phyloP scores from a whole-genome alignment of 1,140 invertebrate species.

The Linepithema humile region DNA sequence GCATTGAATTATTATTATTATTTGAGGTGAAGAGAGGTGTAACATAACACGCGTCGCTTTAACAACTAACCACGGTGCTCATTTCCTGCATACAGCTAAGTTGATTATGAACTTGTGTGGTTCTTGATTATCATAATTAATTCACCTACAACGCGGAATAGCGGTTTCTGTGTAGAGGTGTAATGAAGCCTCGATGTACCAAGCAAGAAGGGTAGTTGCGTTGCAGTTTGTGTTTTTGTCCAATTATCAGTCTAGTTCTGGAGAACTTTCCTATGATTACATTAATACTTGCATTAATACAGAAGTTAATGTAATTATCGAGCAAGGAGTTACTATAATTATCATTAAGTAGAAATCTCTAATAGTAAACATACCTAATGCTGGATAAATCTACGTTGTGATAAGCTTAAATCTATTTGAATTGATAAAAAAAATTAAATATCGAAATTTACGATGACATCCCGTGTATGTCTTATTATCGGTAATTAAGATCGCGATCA shows the following conservation, averaged over 20 bases:
- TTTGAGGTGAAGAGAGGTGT: conserved; percentile 1
- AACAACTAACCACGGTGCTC: conserved; percentile 38
- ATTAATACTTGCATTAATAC: background rate
- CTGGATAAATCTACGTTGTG: no score
- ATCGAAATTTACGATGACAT: background rate
- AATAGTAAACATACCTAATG: background rate
- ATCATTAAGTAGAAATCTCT: background rate
- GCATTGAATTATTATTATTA: conserved; percentile 18
- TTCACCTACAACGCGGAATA: conserved; percentile 37
- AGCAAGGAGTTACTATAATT: background rate
- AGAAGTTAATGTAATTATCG: background rate
- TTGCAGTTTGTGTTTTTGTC: conserved; percentile 15
- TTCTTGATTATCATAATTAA: conserved; percentile 58
- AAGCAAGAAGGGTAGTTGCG: conserved; percentile 28
- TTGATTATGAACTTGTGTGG: conserved; percentile 53
- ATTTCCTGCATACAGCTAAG: conserved; percentile 38
- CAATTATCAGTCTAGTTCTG: conserved; percentile 37
- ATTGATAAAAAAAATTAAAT: background rate
- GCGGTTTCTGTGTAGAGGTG: conserved; percentile 39
- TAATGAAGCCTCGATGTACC: conserved; percentile 22
- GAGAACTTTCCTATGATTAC: conserved; percentile 3
- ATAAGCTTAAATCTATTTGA: background rate
- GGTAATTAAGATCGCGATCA: background rate
- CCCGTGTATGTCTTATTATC: background rate
- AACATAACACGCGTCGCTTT: conserved; percentile 20